Conservation (phyloP, 2,888 invertebrate genomes). For the Danaus chrysippus region DNA sequence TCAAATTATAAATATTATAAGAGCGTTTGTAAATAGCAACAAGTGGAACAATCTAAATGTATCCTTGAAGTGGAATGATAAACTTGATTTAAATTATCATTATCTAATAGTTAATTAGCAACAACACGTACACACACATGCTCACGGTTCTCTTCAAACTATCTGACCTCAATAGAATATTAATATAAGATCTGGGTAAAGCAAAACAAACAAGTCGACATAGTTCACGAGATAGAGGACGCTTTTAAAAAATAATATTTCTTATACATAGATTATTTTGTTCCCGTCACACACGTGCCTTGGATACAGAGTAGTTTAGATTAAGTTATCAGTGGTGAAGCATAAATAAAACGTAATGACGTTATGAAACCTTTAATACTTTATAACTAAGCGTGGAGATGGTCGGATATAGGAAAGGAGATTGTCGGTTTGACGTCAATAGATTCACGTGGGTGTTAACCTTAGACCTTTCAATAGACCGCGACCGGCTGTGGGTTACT, state of each 20-base stretch:
- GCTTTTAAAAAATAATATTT: neutral
- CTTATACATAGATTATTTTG: neutral
- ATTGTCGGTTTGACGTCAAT: slow-evolving; percentile 51
- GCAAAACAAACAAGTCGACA: slow-evolving; percentile 42
- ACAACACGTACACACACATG: neutral
- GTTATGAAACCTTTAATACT: slow-evolving; percentile 19
- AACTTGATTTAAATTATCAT: slow-evolving; percentile 26
- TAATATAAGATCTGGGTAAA: slow-evolving; percentile 11
- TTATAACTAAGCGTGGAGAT: slow-evolving; percentile 15
- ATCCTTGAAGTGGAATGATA: slow-evolving; percentile 29
- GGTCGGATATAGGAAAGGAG: slow-evolving; percentile 16
- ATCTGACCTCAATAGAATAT: neutral
- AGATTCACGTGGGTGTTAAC: slow-evolving; percentile 53
- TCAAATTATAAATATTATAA: slow-evolving; percentile 49
- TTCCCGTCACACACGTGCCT: slow-evolving; percentile 21
- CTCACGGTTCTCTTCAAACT: neutral
- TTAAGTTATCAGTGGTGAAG: slow-evolving; percentile 19
- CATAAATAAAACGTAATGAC: slow-evolving; percentile 15
- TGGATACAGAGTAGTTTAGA: slow-evolving; percentile 17
- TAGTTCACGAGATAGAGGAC: neutral
- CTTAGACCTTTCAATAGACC: slow-evolving; percentile 45
- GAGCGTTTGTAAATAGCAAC: slow-evolving; percentile 45
- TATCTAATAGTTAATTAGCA: slow-evolving; percentile 36
- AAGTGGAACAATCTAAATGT: slow-evolving; percentile 26
- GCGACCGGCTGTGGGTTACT: neutral